Conservation (phyloP, 2,797 vertebrate species). For the Masticophis lateralis region DNA sequence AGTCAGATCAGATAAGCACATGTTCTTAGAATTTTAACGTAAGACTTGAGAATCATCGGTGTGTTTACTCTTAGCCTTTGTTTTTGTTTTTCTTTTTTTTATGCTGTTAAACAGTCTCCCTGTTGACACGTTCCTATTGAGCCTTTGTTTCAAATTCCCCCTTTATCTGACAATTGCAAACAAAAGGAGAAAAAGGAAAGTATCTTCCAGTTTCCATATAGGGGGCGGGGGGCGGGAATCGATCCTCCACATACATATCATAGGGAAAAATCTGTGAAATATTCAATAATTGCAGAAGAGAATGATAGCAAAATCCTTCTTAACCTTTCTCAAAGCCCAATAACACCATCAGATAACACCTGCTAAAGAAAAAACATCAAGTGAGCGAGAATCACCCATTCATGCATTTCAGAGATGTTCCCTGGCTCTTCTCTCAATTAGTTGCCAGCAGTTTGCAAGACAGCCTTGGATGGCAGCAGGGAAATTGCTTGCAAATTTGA, state of each 20-base stretch:
- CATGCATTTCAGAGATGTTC: slow-evolving; percentile 47
- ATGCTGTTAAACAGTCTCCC: slow-evolving; percentile 1
- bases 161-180: slow-evolving; percentile 20
- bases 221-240: background rate
- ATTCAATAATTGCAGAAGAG: slow-evolving; percentile 64
- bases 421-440: slow-evolving; percentile 68
- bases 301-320: slow-evolving; percentile 65
- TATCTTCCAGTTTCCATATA: slow-evolving; percentile 19
- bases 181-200: slow-evolving; percentile 12
- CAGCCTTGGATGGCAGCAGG: slow-evolving; percentile 69
- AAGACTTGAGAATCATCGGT: background rate
- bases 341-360: slow-evolving; percentile 71
- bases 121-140: slow-evolving; percentile 6
- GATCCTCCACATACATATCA: slow-evolving; percentile 56
- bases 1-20: slow-evolving; percentile 2
- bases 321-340: slow-evolving; percentile 74
- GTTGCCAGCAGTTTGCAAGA: slow-evolving; percentile 63
- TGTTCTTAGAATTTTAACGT: background rate
- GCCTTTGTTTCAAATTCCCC: slow-evolving; percentile 5
- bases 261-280: slow-evolving; percentile 67
- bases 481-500: slow-evolving; percentile 75
- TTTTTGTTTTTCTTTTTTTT: background rate
- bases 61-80: background rate
- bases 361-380: slow-evolving; percentile 77
- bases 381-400: slow-evolving; percentile 56